phyloP scores from a whole-genome alignment of 2,797 vertebrate species.

The Cirrhinus mrigala region DNA sequence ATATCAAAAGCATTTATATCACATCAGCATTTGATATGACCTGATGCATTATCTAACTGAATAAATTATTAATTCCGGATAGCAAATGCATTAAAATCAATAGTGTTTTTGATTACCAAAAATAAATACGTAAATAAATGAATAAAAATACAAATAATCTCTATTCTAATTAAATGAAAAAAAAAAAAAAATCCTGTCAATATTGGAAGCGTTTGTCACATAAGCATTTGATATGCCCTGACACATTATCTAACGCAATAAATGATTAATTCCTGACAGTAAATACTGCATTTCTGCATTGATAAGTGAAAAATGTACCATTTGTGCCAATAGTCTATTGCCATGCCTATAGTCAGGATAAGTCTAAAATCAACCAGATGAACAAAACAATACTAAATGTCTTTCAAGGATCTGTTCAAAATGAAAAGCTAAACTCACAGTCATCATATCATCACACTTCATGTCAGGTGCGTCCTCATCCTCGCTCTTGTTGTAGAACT shows the following conservation, averaged over 20 bases:
- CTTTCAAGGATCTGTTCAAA: not conserved
- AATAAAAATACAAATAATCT: too few relatives aligned
- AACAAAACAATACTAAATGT: not conserved
- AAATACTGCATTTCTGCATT: not conserved
- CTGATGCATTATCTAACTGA: too few relatives aligned
- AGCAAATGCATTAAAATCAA: too few relatives aligned
- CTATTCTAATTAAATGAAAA: too few relatives aligned
- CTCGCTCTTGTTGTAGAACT: constrained; percentile 99
- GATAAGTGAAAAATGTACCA: not conserved
- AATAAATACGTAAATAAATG: too few relatives aligned
- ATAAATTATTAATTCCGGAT: too few relatives aligned
- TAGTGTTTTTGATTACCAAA: not conserved
- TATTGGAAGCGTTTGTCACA: not conserved
- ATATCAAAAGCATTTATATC: too few relatives aligned
- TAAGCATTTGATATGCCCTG: not conserved
- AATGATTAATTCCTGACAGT: not conserved
- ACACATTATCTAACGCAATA: not conserved
- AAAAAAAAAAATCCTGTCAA: not conserved
- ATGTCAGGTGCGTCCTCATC: constrained; percentile 97
- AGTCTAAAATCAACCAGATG: not conserved
- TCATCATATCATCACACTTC: constrained; percentile 99
- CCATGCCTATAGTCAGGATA: not conserved
- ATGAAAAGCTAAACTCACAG: constrained; percentile 75
- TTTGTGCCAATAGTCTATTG: not conserved
- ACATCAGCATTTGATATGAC: too few relatives aligned